phyloP scores from a whole-genome alignment of 92 coral and sea anemone genomes.

The Hydrozoanthus gracilis region DNA sequence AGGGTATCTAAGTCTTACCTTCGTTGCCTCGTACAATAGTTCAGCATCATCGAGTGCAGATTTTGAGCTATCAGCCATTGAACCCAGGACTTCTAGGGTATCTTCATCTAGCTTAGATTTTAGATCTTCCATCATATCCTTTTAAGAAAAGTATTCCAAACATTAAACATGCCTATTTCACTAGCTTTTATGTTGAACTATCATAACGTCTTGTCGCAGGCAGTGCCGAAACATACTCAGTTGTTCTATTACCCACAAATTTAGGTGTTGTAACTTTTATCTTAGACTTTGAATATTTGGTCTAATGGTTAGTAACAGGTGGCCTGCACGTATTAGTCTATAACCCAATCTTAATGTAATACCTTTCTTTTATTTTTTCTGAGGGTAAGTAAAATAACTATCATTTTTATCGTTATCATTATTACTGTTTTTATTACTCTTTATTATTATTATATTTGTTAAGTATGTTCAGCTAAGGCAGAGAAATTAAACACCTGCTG shows the following conservation, averaged over 20 bases:
- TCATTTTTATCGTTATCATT: too few relatives aligned
- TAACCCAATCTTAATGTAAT: too few relatives aligned
- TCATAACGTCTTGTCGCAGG: too few relatives aligned
- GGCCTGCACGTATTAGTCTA: too few relatives aligned
- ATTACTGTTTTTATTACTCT: too few relatives aligned
- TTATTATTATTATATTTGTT: too few relatives aligned
- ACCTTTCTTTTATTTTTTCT: too few relatives aligned
- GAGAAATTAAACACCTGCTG: background rate
- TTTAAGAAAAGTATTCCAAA: background rate
- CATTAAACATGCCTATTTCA: background rate
- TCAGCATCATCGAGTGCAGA: slow-evolving; percentile 81
- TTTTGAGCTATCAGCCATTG: slow-evolving; percentile 64
- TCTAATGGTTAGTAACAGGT: too few relatives aligned
- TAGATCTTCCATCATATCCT: slow-evolving; percentile 91
- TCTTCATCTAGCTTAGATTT: slow-evolving; percentile 82
- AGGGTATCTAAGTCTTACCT: slow-evolving; percentile 42
- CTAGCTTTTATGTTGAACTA: background rate
- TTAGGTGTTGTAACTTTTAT: too few relatives aligned
- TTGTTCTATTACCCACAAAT: background rate
- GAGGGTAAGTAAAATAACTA: too few relatives aligned
- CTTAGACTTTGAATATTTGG: too few relatives aligned
- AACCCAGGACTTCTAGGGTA: slow-evolving; percentile 63
- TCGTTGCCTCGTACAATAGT: slow-evolving; percentile 79
- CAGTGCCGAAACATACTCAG: background rate
- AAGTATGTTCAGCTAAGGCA: too few relatives aligned